Evolutionary conservation across 2,797 vertebrate species (phyloP).

Genomic region (Gallinago stenura): DNA sequence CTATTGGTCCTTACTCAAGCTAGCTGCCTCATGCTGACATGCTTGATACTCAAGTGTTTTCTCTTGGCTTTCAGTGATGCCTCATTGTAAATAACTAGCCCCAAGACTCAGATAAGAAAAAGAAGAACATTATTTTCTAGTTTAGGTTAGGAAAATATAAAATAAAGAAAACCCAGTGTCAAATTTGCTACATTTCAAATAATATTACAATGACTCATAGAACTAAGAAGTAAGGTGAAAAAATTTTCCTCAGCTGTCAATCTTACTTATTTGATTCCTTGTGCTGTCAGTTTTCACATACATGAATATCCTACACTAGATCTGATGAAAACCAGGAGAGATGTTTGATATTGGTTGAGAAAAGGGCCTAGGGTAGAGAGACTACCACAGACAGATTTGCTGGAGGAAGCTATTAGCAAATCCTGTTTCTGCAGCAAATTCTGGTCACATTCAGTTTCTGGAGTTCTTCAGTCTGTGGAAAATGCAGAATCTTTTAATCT

Average conservation of each 20-base stretch:
- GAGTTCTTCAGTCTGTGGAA: not conserved
- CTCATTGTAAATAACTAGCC: not conserved
- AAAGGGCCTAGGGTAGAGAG: not conserved
- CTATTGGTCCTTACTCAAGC: not conserved
- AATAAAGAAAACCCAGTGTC: not conserved
- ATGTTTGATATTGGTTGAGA: not conserved
- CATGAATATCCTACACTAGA: not conserved
- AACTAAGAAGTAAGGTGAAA: not conserved
- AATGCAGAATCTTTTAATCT: not conserved
- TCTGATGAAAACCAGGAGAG: not conserved
- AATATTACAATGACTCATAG: not conserved
- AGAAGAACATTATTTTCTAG: not conserved
- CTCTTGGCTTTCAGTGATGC: not conserved
- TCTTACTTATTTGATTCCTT: not conserved
- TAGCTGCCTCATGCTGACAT: not conserved
- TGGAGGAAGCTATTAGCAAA: not conserved
- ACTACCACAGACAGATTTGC: not conserved
- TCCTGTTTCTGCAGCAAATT: not conserved
- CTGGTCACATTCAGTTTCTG: not conserved
- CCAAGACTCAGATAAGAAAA: not conserved
- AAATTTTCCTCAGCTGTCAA: not conserved
- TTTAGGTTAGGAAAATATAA: not conserved
- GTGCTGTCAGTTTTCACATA: not conserved
- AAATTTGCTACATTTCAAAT: not conserved
- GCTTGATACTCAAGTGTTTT: accelerated